A percentile compares a stretch with the other conserved stretches of the same genome.
Evolutionary conservation across 1,140 invertebrate genomes (phyloP).

Genomic region (Drosophila aff.): DNA sequence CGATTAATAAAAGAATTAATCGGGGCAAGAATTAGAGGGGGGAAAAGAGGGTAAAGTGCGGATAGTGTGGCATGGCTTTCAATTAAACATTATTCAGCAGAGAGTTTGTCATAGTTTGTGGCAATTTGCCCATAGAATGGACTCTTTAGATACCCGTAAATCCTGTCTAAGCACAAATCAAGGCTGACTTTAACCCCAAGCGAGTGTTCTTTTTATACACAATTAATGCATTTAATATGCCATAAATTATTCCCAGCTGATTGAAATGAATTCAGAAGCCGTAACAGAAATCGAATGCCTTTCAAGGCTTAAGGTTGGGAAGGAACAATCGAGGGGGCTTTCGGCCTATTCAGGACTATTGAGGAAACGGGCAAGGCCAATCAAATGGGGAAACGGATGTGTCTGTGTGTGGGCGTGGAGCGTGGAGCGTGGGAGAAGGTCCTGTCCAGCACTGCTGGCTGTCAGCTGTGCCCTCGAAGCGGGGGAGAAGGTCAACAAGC

Average conservation of each 20-base stretch:
- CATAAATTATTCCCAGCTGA: neutral
- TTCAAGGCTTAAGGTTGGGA: neutral
- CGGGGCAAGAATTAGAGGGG: neutral
- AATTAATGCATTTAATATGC: neutral
- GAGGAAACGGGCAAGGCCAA: slow-evolving; percentile 30
- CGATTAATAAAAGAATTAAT: slow-evolving; percentile 51
- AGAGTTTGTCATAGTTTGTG: neutral
- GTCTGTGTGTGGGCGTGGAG: slow-evolving; percentile 10
- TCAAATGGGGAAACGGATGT: slow-evolving; percentile 32
- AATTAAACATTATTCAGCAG: neutral
- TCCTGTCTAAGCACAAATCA: too few species aligned
- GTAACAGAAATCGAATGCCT: neutral
- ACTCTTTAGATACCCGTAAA: neutral
- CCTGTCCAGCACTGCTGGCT: slow-evolving; percentile 23
- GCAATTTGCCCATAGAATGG: too few species aligned
- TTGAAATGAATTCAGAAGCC: slow-evolving; percentile 3
- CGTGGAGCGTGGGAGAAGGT: slow-evolving; percentile 30
- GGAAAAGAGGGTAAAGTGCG: too few species aligned
- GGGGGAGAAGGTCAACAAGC: slow-evolving; percentile 63
- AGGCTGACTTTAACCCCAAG: neutral
- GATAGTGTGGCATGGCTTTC: neutral
- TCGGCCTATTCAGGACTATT: slow-evolving; percentile 18
- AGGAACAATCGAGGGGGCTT: slow-evolving; percentile 19
- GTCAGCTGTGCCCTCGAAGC: slow-evolving; percentile 38
- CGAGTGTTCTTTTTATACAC: neutral